Evolutionary conservation across 2,797 vertebrate species (phyloP), one percentile per base, ranked within the genome.

Genomic region (Momotus momota): DNA sequence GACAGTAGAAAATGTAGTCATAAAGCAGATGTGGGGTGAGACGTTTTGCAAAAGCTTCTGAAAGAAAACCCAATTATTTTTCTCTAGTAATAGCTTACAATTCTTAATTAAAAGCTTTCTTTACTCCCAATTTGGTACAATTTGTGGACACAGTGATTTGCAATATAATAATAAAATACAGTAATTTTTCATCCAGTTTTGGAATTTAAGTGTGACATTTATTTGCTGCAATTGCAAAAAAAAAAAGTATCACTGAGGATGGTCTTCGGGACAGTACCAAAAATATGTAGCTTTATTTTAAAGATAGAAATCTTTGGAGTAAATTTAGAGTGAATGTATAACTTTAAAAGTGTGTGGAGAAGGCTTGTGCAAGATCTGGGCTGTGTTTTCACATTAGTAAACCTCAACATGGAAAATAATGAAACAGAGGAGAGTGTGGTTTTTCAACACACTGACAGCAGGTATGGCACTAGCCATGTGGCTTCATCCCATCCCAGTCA

Each of bases 31-130:
- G 66, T 8, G 40, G 10, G 33, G 2, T 2, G 79, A 46, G 4
- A 26, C 0, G 26, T 77, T 67, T 61, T 52, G 60, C 19, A 78
- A 86, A 80, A 81, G 26, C 8, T 46, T 57, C 10, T 45, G 33
- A 57, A 87, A 78, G 40, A 82, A 86, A 77, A 45, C 1, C 3
- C 13, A 31, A 27, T 23, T 91, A 10, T 88, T 91, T 35, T 94
- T 90, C 26, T 85, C 64, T 61, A 85, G 64, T 54, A 95, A 92
- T 80, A 92, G 9, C 10, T 71, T 80, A 9, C 35, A 46, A 52
- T 93, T 82, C 90, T 90, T 90, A 82, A 79, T 86, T 80, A 81
- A 92, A 96, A 95, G 5, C 27, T 78, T 67, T 91, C 23, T 82
- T 74, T 86, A n/a, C 55, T 89, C 52, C 18, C 49, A 74, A n/a